Evolutionary conservation across 2,113 vertebrate genomes (phyloP).

Genomic region (Tringa solitaria): DNA sequence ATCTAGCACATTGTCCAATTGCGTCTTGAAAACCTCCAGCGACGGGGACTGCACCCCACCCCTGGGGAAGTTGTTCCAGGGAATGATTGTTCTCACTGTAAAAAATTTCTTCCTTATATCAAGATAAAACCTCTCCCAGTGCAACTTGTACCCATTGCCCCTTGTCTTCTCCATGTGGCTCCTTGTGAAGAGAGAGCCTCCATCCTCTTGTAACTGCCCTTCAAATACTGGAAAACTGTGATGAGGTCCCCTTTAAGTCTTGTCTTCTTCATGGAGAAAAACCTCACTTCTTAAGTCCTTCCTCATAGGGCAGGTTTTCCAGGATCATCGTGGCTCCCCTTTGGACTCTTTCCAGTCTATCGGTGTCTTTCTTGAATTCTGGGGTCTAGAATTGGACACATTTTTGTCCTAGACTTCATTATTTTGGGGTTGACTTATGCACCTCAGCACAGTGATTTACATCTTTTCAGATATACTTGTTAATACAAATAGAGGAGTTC

Average conservation of each 20-base stretch:
- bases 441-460: not conserved
- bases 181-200: not conserved
- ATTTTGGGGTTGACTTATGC: not conserved
- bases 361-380: not conserved
- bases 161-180: not conserved
- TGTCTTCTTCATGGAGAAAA: not conserved
- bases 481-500: not conserved
- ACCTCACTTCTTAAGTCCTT: not conserved
- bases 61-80: not conserved
- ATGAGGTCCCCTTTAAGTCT: not conserved
- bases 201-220: not conserved
- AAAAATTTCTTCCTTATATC: not conserved
- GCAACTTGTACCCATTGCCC: not conserved
- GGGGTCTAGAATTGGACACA: not conserved
- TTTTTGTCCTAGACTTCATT: not conserved
- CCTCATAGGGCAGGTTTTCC: not conserved
- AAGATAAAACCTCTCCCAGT: not conserved
- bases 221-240: not conserved
- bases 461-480: not conserved
- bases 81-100: not conserved
- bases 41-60: not conserved
- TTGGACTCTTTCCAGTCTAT: not conserved
- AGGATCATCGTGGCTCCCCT: not conserved
- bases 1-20: not conserved
- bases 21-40: not conserved